Evolutionary conservation across 2,888 invertebrate species (phyloP), one percentile per base, ranked within the genome.

Genomic region (Ecdyonurus torrentis): DNA sequence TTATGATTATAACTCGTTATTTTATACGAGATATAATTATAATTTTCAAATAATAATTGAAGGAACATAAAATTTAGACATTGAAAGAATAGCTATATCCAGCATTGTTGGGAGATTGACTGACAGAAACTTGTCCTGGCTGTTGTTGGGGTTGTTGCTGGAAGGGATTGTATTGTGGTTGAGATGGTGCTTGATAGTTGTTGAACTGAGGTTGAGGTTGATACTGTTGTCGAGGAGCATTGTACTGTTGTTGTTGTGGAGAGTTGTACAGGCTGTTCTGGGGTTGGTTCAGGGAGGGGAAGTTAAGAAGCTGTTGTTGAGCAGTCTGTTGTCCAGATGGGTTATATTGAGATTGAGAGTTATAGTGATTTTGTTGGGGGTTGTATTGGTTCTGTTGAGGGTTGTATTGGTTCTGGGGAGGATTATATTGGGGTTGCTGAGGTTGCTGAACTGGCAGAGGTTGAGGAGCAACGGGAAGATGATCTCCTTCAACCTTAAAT

Each of bases 401-500:
- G 10, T 55, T 7, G 19, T 22, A 55, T 22, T 55, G 55, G 7
- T 55, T 5, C 20, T 55, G 55, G 55, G 55, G 55, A 18, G 19
- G 55, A 20, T 22, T n/a, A n/a, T 55, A 55, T n/a, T 55, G 19
- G 55, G 55, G 72, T 78, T 77, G 74, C 82, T 81, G 64, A 78
- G 76, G 2, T 82, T 81, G 70, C 63, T 68, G 67, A 63, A 68
- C 66, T 64, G 68, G 69, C 63, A 69, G 64, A 61, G 67, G 62
- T 10, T 65, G 66, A 64, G 68, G 63, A 37, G 69, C 23, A 66
- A 58, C 52, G 65, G 62, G 67, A 69, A 89, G 81, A 73, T 89
- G 88, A 71, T 91, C 91, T 25, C 91, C 91, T 59, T 78, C 78
- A 7, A 91, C 90, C 78, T 86, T 83, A 80, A 86, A 86, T 70